Conservation (phyloP, 2,888 invertebrate genomes). For the Eilema griseolum region DNA sequence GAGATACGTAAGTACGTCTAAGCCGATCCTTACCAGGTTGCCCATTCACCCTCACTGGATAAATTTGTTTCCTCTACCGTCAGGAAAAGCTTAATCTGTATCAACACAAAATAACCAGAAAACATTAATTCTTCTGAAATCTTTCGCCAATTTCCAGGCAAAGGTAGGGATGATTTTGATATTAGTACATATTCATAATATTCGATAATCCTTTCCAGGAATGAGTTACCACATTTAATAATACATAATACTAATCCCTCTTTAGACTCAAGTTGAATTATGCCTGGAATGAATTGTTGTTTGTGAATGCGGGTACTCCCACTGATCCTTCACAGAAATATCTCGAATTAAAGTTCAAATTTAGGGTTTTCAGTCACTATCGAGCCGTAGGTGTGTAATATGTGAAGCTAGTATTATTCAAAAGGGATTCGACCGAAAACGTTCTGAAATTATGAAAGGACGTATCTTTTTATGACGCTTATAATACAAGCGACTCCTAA, state of each 20-base stretch:
- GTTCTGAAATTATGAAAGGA: slow-evolving; percentile 51
- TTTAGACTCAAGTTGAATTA: not conserved
- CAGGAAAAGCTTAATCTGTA: not conserved
- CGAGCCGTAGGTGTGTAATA: slow-evolving; percentile 20
- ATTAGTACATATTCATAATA: not conserved
- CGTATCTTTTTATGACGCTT: slow-evolving; percentile 54
- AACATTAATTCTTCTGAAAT: not conserved
- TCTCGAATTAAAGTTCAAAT: slow-evolving; percentile 3
- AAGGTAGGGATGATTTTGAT: not conserved
- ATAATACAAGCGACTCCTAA: slow-evolving; percentile 43
- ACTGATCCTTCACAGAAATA: not conserved
- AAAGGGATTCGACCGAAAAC: slow-evolving; percentile 37
- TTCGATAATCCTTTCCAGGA: not conserved
- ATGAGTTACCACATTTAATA: not conserved
- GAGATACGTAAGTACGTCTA: not conserved
- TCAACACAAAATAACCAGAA: not conserved
- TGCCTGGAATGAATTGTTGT: too few relatives aligned
- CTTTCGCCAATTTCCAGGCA: not conserved
- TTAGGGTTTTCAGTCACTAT: slow-evolving; percentile 17
- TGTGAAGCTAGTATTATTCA: slow-evolving; percentile 38
- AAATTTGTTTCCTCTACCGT: not conserved
- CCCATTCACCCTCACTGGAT: not conserved
- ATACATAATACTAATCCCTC: not conserved
- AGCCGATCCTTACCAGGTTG: not conserved
- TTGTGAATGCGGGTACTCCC: not conserved